Evolutionary conservation across 2,797 vertebrate genomes (phyloP).

Genomic region (Labroides dimidiatus): DNA sequence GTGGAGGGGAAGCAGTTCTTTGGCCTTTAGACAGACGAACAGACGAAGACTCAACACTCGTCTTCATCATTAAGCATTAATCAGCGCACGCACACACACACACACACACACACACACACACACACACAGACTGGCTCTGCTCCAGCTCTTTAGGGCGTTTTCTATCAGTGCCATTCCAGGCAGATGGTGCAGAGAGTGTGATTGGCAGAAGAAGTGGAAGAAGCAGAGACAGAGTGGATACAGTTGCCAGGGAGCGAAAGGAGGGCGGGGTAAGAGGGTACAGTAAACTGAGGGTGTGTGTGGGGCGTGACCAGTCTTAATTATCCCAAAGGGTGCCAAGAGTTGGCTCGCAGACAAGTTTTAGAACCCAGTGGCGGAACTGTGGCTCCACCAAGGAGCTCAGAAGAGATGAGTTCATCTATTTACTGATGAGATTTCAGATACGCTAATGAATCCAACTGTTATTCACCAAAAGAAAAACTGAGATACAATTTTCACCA

Average conservation of each 20-base stretch:
- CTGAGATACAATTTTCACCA: too few relatives aligned
- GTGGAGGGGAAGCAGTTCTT: constrained; percentile 11
- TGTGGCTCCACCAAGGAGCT: constrained; percentile 19
- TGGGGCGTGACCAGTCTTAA: constrained; percentile 59
- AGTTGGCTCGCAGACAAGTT: constrained; percentile 50
- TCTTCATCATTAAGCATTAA: constrained; percentile 50
- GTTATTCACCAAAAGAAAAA: too few relatives aligned
- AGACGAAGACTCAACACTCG: constrained; percentile 13
- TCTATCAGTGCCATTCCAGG: constrained; percentile 74
- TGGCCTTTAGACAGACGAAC: constrained; percentile 1
- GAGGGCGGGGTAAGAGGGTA: constrained; percentile 36
- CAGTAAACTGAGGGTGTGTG: not conserved
- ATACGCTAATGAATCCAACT: too few relatives aligned
- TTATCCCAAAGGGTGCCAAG: constrained; percentile 74
- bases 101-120: constrained; percentile 15
- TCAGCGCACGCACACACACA: constrained; percentile 26
- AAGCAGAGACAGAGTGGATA: constrained; percentile 46
- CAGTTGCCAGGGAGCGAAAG: constrained; percentile 63
- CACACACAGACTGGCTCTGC: constrained; percentile 45
- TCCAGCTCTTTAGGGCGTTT: constrained; percentile 70
- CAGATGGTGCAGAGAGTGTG: constrained; percentile 72
- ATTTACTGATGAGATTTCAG: not conserved
- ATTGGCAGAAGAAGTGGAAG: constrained; percentile 68
- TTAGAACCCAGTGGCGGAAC: constrained; percentile 25
- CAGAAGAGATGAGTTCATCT: not conserved